Evolutionary conservation across 2,888 invertebrate species (phyloP).

Genomic region (Nowickia ferox): DNA sequence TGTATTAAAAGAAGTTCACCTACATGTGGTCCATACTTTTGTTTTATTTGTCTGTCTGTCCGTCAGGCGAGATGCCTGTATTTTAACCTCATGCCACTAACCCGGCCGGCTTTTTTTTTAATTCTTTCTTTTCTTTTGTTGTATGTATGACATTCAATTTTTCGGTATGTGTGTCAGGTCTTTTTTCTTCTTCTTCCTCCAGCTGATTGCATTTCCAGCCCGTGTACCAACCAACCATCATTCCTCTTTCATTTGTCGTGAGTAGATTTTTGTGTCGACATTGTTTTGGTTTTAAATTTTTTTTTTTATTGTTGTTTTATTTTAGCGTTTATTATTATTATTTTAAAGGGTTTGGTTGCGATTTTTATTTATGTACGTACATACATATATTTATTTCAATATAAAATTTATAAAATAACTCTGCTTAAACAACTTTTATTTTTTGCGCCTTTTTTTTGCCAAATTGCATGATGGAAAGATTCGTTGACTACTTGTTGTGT

Average conservation of each 20-base stretch:
- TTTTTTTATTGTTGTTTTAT: conserved; percentile 24
- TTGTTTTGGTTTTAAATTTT: conserved; percentile 56
- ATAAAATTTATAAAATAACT: conserved; percentile 49
- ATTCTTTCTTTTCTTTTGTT: conserved; percentile 22
- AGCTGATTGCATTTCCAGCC: conserved; percentile 55
- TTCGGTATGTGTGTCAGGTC: conserved; percentile 50
- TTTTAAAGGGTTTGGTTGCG: conserved; percentile 17
- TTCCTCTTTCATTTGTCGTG: conserved; percentile 43
- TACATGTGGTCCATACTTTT: conserved; percentile 55
- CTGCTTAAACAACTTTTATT: not conserved
- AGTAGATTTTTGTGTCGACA: conserved; percentile 48
- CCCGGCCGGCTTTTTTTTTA: conserved; percentile 23
- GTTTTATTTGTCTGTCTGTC: conserved; percentile 36
- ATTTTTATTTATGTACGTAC: conserved; percentile 10
- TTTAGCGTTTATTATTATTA: conserved; percentile 15
- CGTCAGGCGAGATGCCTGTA: not conserved
- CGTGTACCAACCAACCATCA: conserved; percentile 4
- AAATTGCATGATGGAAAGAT: not conserved
- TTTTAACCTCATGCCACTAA: conserved; percentile 40
- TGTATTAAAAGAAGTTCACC: conserved; percentile 60
- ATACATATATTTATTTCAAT: conserved; percentile 18
- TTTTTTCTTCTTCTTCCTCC: conserved; percentile 31
- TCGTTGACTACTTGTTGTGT: not conserved
- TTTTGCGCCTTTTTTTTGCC: not conserved
- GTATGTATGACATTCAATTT: conserved; percentile 47